A percentile compares a stretch with the other conserved stretches of the same genome.
Conservation (phyloP, 2,888 invertebrate species). For the Calameuta pallipes region DNA sequence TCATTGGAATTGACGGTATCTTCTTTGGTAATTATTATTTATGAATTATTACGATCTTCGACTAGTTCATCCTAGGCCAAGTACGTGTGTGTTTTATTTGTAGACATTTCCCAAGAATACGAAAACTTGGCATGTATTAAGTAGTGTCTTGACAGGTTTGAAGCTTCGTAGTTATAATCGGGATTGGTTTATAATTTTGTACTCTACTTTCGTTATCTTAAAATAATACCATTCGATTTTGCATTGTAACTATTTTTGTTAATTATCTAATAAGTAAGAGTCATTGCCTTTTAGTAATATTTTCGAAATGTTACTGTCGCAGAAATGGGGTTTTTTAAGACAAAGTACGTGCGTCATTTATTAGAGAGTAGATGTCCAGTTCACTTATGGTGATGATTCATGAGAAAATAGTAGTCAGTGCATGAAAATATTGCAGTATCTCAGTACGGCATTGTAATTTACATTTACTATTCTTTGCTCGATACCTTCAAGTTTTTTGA, state of each 20-base stretch:
- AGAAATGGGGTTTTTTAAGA: neutral
- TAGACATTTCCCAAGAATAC: no score
- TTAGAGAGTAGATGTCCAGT: constrained; percentile 39
- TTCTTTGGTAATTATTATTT: neutral
- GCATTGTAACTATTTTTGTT: no score
- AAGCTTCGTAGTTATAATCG: constrained; percentile 32
- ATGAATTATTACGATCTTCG: neutral
- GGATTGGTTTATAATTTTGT: neutral
- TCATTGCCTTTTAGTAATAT: neutral
- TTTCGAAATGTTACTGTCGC: neutral
- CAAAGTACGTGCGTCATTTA: constrained; percentile 44
- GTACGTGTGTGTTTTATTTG: no score
- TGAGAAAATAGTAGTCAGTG: constrained; percentile 18
- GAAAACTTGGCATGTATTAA: no score
- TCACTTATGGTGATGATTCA: constrained; percentile 47
- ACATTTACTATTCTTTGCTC: no score
- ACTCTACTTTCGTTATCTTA: neutral
- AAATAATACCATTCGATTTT: no score
- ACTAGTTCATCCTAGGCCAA: neutral
- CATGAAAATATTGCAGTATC: no score
- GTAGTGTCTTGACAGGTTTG: constrained; percentile 49
- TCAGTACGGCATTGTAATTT: no score
- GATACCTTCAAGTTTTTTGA: no score
- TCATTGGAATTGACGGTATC: constrained; percentile 39
- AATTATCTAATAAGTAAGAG: neutral